Base-by-base conservation (phyloP, 2,888 invertebrate genomes). In the Hyposoter dolosus region DNA sequence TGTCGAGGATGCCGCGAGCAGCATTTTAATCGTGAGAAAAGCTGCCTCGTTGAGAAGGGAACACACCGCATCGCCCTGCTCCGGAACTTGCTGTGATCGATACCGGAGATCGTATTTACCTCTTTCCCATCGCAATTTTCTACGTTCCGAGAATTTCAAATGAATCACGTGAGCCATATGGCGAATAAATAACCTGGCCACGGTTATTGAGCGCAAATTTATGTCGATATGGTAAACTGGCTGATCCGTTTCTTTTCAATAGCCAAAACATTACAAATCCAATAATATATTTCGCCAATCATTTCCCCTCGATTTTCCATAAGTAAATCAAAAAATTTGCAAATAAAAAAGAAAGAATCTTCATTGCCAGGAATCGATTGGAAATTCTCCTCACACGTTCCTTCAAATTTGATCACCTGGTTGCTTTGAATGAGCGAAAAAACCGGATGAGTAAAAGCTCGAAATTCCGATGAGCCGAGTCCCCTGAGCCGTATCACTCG, bases 51-150 rank as follows among this genome's bases (percentile, higher is more conserved):
- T 68, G 65, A 32, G 60, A 32, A 28, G 65, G 65, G 74, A 74
- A 72, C 75, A 56, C 53, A 74, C 56, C 63, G 7, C 77, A 50
- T 66, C 69, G 63, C 47, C 40, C 9, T 40, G 56, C 65, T 63
- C 82, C 82, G 82, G 82, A 82, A 86, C 77, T 81, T 77, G 19
- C 69, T 12, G 80, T 81, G 86, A 86, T 86, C 86, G 86, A 86
- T 86, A 86, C 83, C 86, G 86, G 86, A 86, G 81, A 86, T 86
- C 86, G 82, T 84, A 87, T 84, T 87, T 87, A 87, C 86, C 84
- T 87, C 86, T 80, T 84, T 82, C 56, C 79, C 66, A 32, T 75
- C 71, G 75, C 86, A 87, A 84, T 84, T 79, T 84, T 84, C 75
- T 82, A 87, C 84, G 84, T 68, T 84, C 15, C 60, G 84, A 75